A percentile compares a stretch with the other conserved stretches of the same genome.
Evolutionary conservation across 2,888 invertebrate genomes (phyloP).

Genomic region (Thecophora atra): DNA sequence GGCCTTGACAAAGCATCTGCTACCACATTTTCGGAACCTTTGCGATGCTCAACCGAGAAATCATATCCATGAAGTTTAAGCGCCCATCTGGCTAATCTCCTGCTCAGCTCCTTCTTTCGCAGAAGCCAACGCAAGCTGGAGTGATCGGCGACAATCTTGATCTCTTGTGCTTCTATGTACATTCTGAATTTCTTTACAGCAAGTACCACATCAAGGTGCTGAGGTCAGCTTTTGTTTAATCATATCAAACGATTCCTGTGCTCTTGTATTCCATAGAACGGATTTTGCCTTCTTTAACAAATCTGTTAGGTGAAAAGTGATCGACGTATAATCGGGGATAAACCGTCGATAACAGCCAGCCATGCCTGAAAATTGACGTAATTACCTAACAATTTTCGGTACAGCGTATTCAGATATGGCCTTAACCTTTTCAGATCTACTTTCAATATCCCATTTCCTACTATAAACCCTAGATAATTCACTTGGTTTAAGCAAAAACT

Average conservation of each 20-base stretch:
- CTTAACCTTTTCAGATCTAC: constrained; percentile 25
- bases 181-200: not conserved
- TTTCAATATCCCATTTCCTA: constrained; percentile 20
- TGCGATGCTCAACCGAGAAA: constrained; percentile 17
- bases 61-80: not conserved
- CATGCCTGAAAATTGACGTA: constrained; percentile 32
- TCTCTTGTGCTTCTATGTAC: not conserved
- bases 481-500: not conserved
- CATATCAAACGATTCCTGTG: constrained; percentile 18
- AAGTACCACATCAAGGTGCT: constrained; percentile 25
- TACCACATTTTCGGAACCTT: constrained; percentile 17
- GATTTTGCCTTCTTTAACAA: constrained; percentile 9
- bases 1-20: constrained; percentile 1
- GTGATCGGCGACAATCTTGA: not conserved
- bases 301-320: constrained; percentile 14
- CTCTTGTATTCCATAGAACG: constrained; percentile 11
- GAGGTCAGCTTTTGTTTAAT: constrained; percentile 28
- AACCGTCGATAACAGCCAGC: constrained; percentile 32
- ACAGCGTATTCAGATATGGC: constrained; percentile 24
- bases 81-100: constrained; percentile 10
- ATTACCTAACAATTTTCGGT: constrained; percentile 23
- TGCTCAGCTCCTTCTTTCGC: not conserved
- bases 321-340: constrained; percentile 16
- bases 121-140: constrained; percentile 4
- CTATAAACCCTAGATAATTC: constrained; percentile 11